Base-by-base conservation (phyloP, 2,888 invertebrate genomes). In the Hedychridium roseum region DNA sequence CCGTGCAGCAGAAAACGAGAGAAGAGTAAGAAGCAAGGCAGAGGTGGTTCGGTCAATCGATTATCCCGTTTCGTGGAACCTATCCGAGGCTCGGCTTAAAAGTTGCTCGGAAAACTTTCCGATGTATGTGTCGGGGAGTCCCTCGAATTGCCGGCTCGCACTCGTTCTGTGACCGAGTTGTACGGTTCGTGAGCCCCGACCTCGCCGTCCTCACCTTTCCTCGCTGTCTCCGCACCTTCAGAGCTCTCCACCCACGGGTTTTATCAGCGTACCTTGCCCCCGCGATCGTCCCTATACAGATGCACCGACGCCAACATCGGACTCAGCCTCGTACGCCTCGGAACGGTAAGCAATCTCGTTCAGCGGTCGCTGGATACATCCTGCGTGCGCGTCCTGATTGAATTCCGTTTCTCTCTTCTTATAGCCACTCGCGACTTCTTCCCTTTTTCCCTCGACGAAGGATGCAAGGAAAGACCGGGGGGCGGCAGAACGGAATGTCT, bases 51-150 rank as follows among this genome's bases (percentile, higher is more conserved):
- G 38, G 34, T 53, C 56, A 57, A 46, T 43, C 28, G 58, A 56
- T 57, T 66, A 64, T 66, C 61, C 66, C 60, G 60, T 64, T 68
- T 56, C 60, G 54, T 50, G 50, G 51, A 56, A 45, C 39, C 51
- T 27, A 50, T 36, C 52, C 54, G 52, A 54, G 4, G 28, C 54
- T 54, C 54, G 55, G 65, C 65, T 60, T n/a, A 61, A 71, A 70
- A 73, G 74, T 73, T 70, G 43, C 58, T n/a, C n/a, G 54, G 52
- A 60, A 67, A 73, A 74, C 67, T 74, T 73, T 60, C 64, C 70
- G 71, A 74, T 74, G 71, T 70, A 74, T 68, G 70, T 72, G 71
- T n/a, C n/a, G 60, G 70, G 62, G 69, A 68, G 59, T 57, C 64
- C 56, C 61, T 66, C 43, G 69, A n/a, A 60, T 57, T 65, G 60